Conservation (phyloP, 64 coral and sea anemone genomes). For the Montipora sp. region DNA sequence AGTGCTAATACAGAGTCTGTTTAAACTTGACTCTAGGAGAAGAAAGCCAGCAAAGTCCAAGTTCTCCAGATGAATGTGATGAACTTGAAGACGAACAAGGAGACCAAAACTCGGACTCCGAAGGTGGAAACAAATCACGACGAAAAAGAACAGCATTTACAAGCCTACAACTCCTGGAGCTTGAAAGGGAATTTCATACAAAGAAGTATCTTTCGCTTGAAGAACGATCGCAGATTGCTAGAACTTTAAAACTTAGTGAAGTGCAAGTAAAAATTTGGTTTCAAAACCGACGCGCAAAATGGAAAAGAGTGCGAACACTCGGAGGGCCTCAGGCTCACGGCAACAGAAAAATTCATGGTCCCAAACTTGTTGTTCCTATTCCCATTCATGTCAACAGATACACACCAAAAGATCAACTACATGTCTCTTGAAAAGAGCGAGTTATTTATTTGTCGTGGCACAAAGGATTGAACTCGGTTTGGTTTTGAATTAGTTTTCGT, state of each 20-base stretch:
- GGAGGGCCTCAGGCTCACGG: constrained; percentile 55
- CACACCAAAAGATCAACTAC: constrained; percentile 75
- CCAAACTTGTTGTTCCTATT: constrained; percentile 98
- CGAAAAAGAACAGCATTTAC: constrained; percentile 95
- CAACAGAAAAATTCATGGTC: constrained; percentile 74
- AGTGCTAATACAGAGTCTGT: neutral
- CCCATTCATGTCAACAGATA: constrained; percentile 96
- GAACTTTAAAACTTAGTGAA: constrained; percentile 74
- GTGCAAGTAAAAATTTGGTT: constrained; percentile 97
- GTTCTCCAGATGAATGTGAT: neutral
- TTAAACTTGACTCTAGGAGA: neutral
- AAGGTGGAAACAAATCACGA: constrained; percentile 42
- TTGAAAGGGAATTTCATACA: constrained; percentile 90
- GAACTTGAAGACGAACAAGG: constrained; percentile 33
- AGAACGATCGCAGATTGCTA: constrained; percentile 90
- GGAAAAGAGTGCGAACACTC: constrained; percentile 90
- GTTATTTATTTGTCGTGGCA: constrained; percentile 20
- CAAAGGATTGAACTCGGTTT: neutral
- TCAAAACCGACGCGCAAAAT: constrained; percentile 88
- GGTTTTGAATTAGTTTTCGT: neutral
- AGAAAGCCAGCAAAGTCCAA: constrained; percentile 5
- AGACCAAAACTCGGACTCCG: constrained; percentile 47
- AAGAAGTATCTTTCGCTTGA: constrained; percentile 92
- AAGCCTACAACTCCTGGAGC: constrained; percentile 94
- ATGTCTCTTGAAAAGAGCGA: constrained; percentile 59